Evolutionary conservation across 1,140 invertebrate genomes (phyloP).

Genomic region (Paramacrobiotus metropolitanus): DNA sequence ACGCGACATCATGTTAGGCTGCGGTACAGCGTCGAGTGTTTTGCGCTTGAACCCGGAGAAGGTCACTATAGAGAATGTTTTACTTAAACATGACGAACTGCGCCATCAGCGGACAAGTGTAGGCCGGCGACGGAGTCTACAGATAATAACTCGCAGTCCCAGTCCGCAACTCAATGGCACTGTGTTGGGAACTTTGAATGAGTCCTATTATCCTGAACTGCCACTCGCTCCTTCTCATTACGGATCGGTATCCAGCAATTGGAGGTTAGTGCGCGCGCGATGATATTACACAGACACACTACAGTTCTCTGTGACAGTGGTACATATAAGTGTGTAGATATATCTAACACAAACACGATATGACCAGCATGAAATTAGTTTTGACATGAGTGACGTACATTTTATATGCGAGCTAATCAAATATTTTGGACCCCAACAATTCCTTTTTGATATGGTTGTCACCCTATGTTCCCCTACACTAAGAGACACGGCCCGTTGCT

Average conservation of each 20-base stretch:
- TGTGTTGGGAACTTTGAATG: not conserved
- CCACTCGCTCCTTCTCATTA: not conserved
- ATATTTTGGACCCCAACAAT: too few relatives aligned
- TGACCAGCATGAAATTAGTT: not conserved
- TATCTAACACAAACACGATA: not conserved
- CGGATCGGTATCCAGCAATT: not conserved
- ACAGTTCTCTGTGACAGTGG: not conserved
- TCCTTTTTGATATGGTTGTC: too few relatives aligned
- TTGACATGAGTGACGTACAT: not conserved
- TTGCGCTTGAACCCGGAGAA: not conserved
- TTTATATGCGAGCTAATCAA: too few relatives aligned
- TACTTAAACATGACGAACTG: not conserved
- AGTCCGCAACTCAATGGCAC: not conserved
- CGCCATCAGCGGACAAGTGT: not conserved
- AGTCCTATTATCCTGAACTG: not conserved
- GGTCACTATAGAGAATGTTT: not conserved
- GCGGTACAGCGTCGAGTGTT: not conserved
- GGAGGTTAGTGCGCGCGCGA: not conserved
- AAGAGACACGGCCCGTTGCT: too few relatives aligned
- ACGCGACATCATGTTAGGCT: constrained; percentile 4
- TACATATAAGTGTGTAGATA: not conserved
- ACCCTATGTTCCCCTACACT: too few relatives aligned
- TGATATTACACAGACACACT: not conserved
- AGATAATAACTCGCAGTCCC: not conserved
- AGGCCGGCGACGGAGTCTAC: not conserved